Conservation (phyloP, 2,113 vertebrate species). For the Antennarius striatus region DNA sequence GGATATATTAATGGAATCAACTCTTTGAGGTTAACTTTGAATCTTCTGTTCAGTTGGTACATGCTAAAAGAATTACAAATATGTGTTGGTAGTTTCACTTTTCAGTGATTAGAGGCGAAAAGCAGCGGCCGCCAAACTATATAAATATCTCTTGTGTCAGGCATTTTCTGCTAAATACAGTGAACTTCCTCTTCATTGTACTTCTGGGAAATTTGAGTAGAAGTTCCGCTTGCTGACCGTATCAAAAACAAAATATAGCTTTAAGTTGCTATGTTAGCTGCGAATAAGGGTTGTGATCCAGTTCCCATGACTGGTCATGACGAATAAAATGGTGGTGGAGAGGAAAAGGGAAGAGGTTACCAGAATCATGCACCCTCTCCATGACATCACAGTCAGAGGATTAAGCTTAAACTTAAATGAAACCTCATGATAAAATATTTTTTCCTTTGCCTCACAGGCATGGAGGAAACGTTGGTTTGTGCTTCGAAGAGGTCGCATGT, state of each 20-base stretch:
- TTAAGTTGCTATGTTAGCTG: slow-evolving; percentile 35
- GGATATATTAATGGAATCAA: background rate
- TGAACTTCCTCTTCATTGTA: slow-evolving; percentile 81
- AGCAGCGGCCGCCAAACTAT: slow-evolving; percentile 15
- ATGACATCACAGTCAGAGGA: background rate
- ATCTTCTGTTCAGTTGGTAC: background rate
- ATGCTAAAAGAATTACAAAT: slow-evolving; percentile 11
- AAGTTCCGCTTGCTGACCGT: slow-evolving; percentile 75
- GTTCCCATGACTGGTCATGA: slow-evolving; percentile 39
- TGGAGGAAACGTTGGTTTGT: slow-evolving; percentile 99
- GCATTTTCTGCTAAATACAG: slow-evolving; percentile 64
- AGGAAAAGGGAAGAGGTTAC: background rate
- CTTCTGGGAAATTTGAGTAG: slow-evolving; percentile 82
- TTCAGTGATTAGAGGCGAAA: slow-evolving; percentile 24
- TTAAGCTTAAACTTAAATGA: background rate
- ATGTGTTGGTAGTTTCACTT: slow-evolving; percentile 15
- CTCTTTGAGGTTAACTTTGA: background rate
- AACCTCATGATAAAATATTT: slow-evolving; percentile 4
- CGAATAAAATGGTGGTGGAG: slow-evolving; percentile 2
- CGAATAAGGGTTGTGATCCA: slow-evolving; percentile 19
- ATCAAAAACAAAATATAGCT: slow-evolving; percentile 53
- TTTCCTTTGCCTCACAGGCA: slow-evolving; percentile 77
- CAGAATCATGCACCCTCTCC: slow-evolving; percentile 8
- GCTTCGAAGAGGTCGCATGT: slow-evolving; percentile 92
- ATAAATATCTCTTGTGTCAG: slow-evolving; percentile 55